A percentile compares a stretch with the other conserved stretches of the same genome.
phyloP scores from a whole-genome alignment of 2,888 invertebrate genomes.

The Limenitis camilla region DNA sequence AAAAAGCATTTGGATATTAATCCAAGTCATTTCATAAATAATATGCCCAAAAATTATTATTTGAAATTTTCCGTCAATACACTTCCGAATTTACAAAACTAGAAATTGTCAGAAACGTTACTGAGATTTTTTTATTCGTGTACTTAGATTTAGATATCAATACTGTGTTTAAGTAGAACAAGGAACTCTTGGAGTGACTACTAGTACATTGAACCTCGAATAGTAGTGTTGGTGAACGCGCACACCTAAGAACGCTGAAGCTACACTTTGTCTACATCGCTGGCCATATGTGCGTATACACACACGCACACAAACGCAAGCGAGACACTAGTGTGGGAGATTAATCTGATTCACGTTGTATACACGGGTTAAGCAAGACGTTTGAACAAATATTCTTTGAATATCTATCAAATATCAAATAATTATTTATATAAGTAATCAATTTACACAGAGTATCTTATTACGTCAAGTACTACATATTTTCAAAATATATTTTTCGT shows the following conservation, averaged over 20 bases:
- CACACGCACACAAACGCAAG: constrained; percentile 26
- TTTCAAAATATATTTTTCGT: too few relatives aligned
- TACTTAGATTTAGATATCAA: constrained; percentile 68
- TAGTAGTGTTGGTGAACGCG: constrained; percentile 38
- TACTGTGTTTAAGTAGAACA: constrained; percentile 73
- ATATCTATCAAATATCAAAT: constrained; percentile 13
- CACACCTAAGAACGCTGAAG: constrained; percentile 32
- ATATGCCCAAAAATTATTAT: too few relatives aligned
- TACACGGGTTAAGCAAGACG: constrained; percentile 14
- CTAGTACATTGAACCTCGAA: constrained; percentile 70
- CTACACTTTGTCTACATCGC: constrained; percentile 28
- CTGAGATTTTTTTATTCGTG: constrained; percentile 14
- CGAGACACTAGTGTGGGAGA: constrained; percentile 28
- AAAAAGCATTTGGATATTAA: too few relatives aligned
- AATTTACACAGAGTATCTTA: too few relatives aligned
- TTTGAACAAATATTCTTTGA: constrained; percentile 10
- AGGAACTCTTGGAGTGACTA: constrained; percentile 71
- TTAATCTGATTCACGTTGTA: constrained; percentile 57
- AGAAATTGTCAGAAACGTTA: too few relatives aligned
- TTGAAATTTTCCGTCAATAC: too few relatives aligned
- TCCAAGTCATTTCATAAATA: too few relatives aligned
- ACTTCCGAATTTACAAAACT: too few relatives aligned
- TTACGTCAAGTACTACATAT: too few relatives aligned
- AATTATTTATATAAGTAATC: too few relatives aligned
- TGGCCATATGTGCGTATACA: constrained; percentile 25